Evolutionary conservation across 2,888 invertebrate species (phyloP).

Genomic region (Hylaea fasciaria): DNA sequence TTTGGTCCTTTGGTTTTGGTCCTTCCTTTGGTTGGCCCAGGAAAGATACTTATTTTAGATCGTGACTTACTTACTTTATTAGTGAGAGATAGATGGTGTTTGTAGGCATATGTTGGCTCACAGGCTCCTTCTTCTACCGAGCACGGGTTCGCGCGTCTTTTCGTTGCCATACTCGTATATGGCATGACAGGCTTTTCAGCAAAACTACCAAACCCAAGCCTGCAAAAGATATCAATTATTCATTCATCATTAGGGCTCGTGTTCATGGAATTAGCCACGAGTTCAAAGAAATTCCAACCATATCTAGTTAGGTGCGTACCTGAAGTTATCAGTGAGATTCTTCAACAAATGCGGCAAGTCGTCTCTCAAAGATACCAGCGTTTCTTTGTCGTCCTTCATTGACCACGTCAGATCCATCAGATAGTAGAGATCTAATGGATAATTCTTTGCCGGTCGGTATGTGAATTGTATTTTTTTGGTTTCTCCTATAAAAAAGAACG

Average conservation of each 20-base stretch:
- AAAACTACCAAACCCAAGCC: slow-evolving; percentile 90
- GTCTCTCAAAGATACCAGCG: slow-evolving; percentile 87
- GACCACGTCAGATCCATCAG: slow-evolving; percentile 96
- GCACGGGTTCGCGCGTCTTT: slow-evolving; percentile 86
- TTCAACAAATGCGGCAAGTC: slow-evolving; percentile 85
- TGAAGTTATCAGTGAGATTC: slow-evolving; percentile 89
- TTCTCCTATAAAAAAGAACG: slow-evolving; percentile 75
- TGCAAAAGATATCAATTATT: slow-evolving; percentile 39
- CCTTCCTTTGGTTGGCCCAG: too few relatives aligned
- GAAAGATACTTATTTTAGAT: too few relatives aligned
- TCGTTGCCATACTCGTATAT: slow-evolving; percentile 83
- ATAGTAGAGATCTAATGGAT: slow-evolving; percentile 94
- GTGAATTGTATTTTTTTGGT: slow-evolving; percentile 86
- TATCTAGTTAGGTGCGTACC: slow-evolving; percentile 54
- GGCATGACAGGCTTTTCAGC: slow-evolving; percentile 93
- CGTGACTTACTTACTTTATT: slow-evolving; percentile 73
- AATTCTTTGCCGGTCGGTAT: slow-evolving; percentile 93
- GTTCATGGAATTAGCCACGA: too few relatives aligned
- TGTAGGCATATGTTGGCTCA: slow-evolving; percentile 92
- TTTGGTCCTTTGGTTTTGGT: too few relatives aligned
- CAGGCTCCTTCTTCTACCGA: slow-evolving; percentile 85
- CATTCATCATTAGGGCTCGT: too few relatives aligned
- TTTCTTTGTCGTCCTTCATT: slow-evolving; percentile 94
- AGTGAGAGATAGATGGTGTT: slow-evolving; percentile 90
- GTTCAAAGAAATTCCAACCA: not conserved